phyloP scores from a whole-genome alignment of 2,888 invertebrate species.

The Masnerella sp. region DNA sequence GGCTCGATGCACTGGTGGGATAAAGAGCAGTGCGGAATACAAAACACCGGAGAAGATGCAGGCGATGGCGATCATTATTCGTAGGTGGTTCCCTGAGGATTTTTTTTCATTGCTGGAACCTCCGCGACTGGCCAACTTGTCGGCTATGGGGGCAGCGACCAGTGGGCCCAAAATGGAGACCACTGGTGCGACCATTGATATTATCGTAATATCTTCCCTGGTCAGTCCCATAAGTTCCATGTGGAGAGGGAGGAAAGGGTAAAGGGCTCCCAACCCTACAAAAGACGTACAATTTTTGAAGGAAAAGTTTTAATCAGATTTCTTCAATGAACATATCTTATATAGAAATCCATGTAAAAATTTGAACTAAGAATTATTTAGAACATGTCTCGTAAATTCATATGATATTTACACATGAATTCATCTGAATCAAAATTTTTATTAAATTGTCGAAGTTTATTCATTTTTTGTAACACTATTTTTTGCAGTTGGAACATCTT shows the following conservation, averaged over 20 bases:
- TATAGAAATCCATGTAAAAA: too few relatives aligned
- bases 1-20: conserved; percentile 83
- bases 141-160: conserved; percentile 87
- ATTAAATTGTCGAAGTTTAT: too few relatives aligned
- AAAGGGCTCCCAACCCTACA: conserved; percentile 88
- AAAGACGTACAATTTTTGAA: conserved; percentile 30
- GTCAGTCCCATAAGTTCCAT: conserved; percentile 87
- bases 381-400: too few relatives aligned
- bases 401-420: too few relatives aligned
- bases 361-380: too few relatives aligned
- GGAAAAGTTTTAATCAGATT: too few relatives aligned
- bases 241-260: conserved; percentile 89
- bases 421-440: too few relatives aligned
- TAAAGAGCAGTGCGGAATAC: conserved; percentile 83
- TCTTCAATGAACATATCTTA: neutral
- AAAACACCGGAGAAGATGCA: conserved; percentile 84
- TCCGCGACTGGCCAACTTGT: conserved; percentile 80
- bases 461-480: too few relatives aligned
- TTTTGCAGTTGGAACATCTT: too few relatives aligned
- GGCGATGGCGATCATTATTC: conserved; percentile 84
- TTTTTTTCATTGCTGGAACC: conserved; percentile 78
- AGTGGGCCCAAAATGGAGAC: conserved; percentile 88
- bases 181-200: conserved; percentile 84
- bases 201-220: conserved; percentile 85
- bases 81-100: conserved; percentile 82